These are phyloP conservation scores for Stigmatopora argus DNA, from an alignment of 2,113 vertebrate species.

Conservation along the genomic window DNA sequence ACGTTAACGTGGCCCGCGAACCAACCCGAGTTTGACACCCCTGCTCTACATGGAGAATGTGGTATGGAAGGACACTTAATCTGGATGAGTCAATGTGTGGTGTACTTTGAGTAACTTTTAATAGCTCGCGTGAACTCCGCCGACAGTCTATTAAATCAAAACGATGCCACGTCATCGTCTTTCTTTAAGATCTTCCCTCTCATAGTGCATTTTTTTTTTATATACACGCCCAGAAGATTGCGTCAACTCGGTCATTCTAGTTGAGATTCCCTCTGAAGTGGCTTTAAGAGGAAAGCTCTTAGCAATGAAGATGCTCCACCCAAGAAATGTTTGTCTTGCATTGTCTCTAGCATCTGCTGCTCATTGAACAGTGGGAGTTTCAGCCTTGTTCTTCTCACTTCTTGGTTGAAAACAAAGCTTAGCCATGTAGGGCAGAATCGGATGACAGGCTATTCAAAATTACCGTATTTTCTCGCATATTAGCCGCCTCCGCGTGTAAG, in stretches of 20 bases:
- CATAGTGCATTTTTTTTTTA: slow-evolving; percentile 8
- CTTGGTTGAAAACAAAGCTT: slow-evolving; percentile 9
- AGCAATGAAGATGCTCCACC: slow-evolving; percentile 33
- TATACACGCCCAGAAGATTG: slow-evolving; percentile 14
- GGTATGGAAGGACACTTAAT: slow-evolving; percentile 23
- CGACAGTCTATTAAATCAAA: slow-evolving; percentile 18
- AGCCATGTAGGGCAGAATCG: neutral
- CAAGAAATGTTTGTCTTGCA: slow-evolving; percentile 39
- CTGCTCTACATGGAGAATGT: too few species aligned
- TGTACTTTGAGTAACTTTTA: slow-evolving; percentile 20
- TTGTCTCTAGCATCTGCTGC: slow-evolving; percentile 48
- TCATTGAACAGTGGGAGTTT: slow-evolving; percentile 42
- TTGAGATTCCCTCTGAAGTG: slow-evolving; percentile 22
- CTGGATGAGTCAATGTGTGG: slow-evolving; percentile 61
- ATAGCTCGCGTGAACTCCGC: slow-evolving; percentile 41
- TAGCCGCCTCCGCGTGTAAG: too few species aligned
- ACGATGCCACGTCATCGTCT: slow-evolving; percentile 25
- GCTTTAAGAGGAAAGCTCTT: slow-evolving; percentile 28
- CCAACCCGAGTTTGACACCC: too few species aligned
- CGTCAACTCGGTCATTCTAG: slow-evolving; percentile 14
- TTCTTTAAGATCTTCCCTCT: slow-evolving; percentile 17
- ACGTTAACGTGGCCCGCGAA: too few species aligned
- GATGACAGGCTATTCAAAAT: too few species aligned
- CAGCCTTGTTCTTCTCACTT: slow-evolving; percentile 27
- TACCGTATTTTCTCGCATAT: too few species aligned